Conservation (phyloP, 2,113 vertebrate genomes). For the Dipodomys merriami region DNA sequence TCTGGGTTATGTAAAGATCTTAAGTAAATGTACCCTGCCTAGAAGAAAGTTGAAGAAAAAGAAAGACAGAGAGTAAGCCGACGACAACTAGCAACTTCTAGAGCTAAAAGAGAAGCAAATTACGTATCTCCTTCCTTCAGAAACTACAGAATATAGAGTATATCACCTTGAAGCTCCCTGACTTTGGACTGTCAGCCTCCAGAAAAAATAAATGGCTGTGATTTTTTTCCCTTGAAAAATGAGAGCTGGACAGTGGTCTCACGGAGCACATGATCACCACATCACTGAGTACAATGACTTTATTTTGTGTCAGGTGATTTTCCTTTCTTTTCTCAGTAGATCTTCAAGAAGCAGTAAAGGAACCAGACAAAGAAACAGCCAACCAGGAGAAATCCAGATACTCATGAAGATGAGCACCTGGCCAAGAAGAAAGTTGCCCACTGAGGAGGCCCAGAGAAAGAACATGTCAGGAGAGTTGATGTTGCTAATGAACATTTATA, state of each 20-base stretch:
- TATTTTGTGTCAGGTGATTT: neutral
- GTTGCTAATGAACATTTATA: neutral
- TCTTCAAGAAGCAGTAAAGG: neutral
- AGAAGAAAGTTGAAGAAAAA: neutral
- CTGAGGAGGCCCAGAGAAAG: neutral
- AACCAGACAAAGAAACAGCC: neutral
- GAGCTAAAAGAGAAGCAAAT: no score
- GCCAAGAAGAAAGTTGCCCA: neutral
- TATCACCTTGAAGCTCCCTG: neutral
- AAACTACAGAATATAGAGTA: no score
- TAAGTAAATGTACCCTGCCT: neutral
- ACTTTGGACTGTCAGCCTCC: neutral
- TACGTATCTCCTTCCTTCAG: neutral
- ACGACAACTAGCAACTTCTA: no score
- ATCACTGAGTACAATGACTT: no score
- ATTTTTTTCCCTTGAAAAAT: neutral
- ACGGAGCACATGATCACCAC: neutral
- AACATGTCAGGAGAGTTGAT: neutral
- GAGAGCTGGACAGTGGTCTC: neutral
- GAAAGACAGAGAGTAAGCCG: neutral
- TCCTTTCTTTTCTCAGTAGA: neutral
- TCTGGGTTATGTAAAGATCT: slow-evolving; percentile 46
- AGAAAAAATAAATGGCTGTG: neutral
- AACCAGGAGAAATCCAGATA: neutral
- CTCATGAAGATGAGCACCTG: rapidly evolving